Conservation (phyloP, 2,797 vertebrate genomes). For the Spinibarbus caldwelli region DNA sequence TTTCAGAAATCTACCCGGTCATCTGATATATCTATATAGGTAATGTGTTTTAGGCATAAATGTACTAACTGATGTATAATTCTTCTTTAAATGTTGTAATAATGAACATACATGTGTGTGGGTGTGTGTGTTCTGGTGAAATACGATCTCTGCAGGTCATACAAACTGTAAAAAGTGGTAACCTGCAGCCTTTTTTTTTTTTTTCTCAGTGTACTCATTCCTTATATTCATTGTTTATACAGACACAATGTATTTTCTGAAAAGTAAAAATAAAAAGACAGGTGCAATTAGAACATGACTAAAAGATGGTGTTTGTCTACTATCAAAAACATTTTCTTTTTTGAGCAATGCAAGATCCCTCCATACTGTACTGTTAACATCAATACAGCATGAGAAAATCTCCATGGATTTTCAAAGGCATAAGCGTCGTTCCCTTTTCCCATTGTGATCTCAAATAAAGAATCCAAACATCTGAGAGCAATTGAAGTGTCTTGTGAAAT, state of each 20-base stretch:
- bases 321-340: slow-evolving; percentile 32
- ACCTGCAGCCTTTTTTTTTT: background rate
- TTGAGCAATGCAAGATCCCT: slow-evolving; percentile 41
- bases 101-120: background rate
- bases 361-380: slow-evolving; percentile 70
- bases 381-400: slow-evolving; percentile 77
- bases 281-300: background rate
- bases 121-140: slow-evolving; percentile 64
- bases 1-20: slow-evolving; percentile 7
- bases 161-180: background rate
- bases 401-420: slow-evolving; percentile 75
- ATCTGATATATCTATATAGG: background rate
- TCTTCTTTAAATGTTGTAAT: slow-evolving; percentile 9
- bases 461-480: slow-evolving; percentile 78
- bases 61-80: background rate
- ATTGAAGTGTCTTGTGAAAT: slow-evolving; percentile 79
- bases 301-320: slow-evolving; percentile 6
- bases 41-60: background rate
- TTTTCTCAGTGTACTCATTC: background rate
- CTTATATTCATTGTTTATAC: background rate
- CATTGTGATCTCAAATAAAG: slow-evolving; percentile 79
- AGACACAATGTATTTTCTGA: background rate
- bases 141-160: slow-evolving; percentile 74
- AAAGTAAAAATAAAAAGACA: slow-evolving; percentile 1
- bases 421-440: slow-evolving; percentile 74